Evolutionary conservation across 2,113 vertebrate species (phyloP).

Genomic region (Menidia beryllina): DNA sequence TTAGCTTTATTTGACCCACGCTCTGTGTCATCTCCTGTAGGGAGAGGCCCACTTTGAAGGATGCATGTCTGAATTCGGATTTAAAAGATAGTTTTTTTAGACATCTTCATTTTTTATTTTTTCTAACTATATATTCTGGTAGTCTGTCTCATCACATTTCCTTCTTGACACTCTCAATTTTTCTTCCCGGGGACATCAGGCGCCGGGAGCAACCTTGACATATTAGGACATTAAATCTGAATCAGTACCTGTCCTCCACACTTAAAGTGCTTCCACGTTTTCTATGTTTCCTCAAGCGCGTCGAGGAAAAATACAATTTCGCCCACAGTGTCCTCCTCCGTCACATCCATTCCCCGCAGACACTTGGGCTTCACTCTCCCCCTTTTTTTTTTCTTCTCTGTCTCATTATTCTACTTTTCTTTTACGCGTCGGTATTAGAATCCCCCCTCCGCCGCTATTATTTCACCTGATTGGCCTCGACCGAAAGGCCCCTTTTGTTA

Average conservation of each 20-base stretch:
- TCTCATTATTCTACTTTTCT: background rate
- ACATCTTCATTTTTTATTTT: background rate
- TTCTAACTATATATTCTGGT: constrained; percentile 2
- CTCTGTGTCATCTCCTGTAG: background rate
- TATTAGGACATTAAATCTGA: constrained; percentile 74
- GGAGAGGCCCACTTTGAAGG: constrained; percentile 1
- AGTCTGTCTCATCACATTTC: constrained; percentile 15
- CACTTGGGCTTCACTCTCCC: constrained; percentile 5
- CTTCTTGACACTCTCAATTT: constrained; percentile 37
- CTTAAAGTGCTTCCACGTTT: constrained; percentile 60
- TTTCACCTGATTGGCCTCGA: constrained; percentile 6
- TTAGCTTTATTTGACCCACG: background rate
- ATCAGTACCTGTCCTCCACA: constrained; percentile 64
- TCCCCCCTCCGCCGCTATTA: constrained; percentile 14
- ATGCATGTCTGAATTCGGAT: background rate
- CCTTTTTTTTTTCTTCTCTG: constrained; percentile 4
- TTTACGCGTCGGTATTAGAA: background rate
- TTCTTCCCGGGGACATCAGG: constrained; percentile 31
- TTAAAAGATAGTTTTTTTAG: background rate
- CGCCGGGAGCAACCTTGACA: constrained; percentile 63
- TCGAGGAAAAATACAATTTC: constrained; percentile 67
- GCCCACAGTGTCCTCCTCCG: constrained; percentile 47
- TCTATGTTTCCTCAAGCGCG: constrained; percentile 64
- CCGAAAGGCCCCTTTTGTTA: constrained; percentile 17
- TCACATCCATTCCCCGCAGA: constrained; percentile 41